Evolutionary conservation across 2,888 invertebrate species (phyloP), one percentile per base, ranked within the genome.

Genomic region (Exephanes ischioxanthus): DNA sequence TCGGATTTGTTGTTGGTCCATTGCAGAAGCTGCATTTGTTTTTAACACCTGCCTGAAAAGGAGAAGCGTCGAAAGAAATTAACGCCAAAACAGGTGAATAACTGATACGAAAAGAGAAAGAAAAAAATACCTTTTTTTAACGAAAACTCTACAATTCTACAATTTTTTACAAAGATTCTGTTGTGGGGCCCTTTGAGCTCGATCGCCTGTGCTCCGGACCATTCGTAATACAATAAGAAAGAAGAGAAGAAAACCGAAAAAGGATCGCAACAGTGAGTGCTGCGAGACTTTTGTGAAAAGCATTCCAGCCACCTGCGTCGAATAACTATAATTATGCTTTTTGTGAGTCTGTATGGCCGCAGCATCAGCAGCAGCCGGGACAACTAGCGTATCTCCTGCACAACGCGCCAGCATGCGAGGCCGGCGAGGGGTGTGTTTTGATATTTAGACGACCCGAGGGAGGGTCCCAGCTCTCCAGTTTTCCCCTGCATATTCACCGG

Each of bases 251-350:
- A 68, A 61, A 37, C 19, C 53, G n/a, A 73, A 58, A 63, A 66
- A 77, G 26, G 61, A 53, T 58, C 61, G 33, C 33, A 63, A 61
- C 58, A 61, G 78, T 66, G 61, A 85, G 85, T 84, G 81, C 37
- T 80, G 82, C 75, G 86, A 87, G 83, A 51, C 48, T 72, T 72
- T 80, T 80, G 88, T 89, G 89, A 90, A 91, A 91, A 89, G 89
- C 90, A 91, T 91, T 90, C 88, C 89, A 87, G 88, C 90, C 90
- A 91, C 91, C 89, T 90, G 89, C 88, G 87, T 83, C 88, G 87
- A 89, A 89, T 88, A 48, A 87, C 89, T 88, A 84, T 87, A 91
- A 91, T 91, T 91, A 90, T 88, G 89, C 89, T 90, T 89, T 90
- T 90, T 89, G 88, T 82, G 83, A 86, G 67, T 82, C 87, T 77